Conservation (phyloP, 1,140 invertebrate species). For the Diprion similis region DNA sequence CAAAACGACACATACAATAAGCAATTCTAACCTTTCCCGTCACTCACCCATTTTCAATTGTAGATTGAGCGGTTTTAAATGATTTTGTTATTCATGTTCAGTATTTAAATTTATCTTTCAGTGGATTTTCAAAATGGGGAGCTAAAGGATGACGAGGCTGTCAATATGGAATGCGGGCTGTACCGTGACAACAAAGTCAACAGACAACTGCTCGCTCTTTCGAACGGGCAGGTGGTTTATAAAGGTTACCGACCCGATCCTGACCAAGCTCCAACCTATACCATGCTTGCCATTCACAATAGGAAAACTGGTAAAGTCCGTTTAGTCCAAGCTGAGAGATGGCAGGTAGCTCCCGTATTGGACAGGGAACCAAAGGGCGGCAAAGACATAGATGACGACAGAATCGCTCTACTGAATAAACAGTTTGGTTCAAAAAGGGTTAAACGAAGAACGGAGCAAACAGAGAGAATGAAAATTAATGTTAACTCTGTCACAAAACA, state of each 20-base stretch:
- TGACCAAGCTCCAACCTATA: constrained; percentile 40
- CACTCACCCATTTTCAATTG: too few relatives aligned
- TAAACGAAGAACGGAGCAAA: constrained; percentile 59
- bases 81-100: constrained; percentile 10
- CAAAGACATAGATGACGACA: constrained; percentile 27
- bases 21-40: neutral
- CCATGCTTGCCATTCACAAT: constrained; percentile 54
- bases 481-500: constrained; percentile 56
- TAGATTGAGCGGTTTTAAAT: neutral
- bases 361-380: constrained; percentile 31
- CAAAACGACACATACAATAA: constrained; percentile 8
- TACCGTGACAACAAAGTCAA: constrained; percentile 42
- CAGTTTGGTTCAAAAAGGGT: constrained; percentile 63
- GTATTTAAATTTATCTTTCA: constrained; percentile 27
- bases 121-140: constrained; percentile 56
- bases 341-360: constrained; percentile 51
- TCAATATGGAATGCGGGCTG: constrained; percentile 49
- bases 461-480: constrained; percentile 59
- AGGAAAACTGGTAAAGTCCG: constrained; percentile 49
- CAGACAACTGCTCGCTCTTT: constrained; percentile 47
- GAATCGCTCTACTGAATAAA: constrained; percentile 52
- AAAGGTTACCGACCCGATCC: constrained; percentile 48
- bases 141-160: constrained; percentile 44
- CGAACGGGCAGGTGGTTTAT: constrained; percentile 52
- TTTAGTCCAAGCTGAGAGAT: constrained; percentile 48